Evolutionary conservation across 2,113 vertebrate genomes (phyloP), one percentile per base, ranked within the genome.

Genomic region (Sinocyclocheilus grahami): DNA sequence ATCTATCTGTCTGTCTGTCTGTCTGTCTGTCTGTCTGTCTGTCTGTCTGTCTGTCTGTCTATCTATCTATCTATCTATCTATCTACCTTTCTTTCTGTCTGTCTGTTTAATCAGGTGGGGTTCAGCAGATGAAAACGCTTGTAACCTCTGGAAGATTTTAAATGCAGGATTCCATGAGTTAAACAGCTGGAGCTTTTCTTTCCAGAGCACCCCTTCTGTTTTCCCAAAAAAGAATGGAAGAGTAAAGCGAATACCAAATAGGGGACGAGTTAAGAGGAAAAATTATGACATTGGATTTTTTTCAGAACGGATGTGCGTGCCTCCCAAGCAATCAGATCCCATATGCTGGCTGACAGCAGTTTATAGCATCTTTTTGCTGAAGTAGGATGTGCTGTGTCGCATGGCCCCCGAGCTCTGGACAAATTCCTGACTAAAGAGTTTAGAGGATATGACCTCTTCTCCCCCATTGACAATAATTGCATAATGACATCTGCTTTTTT

Each of bases 391-490:
- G 79, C 86, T 46, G 24, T 55, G 12, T 27, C 27, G 86, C 83
- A 79, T 39, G 69, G 20, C n/a, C 69, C 83, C 16, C 14, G 42
- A 63, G 84, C 84, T 84, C 53, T 55, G 72, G 71, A 89, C 86
- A 82, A 85, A 89, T 89, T 89, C 88, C 86, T 87, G n/a, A 63
- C 48, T 82, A 63, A 82, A 87, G 82, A 63, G 62, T 75, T 63
- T 72, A 30, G 72, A 80, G 63, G 86, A 85, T 83, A 58, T 39
- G 83, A 86, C 83, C 88, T 83, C 65, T 85, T 77, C 30, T 85
- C 37, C 63, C 30, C 75, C 53, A 46, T 63, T 78, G 71, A 81
- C 60, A 65, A 48, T 87, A 87, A 87, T 87, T 89, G 65, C 65
- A 75, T 89, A 82, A 85, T 83, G n/a, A 83, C 27, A 46, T 85